Evolutionary conservation across 1,140 invertebrate genomes (phyloP).

Genomic region (Magallana gigas): DNA sequence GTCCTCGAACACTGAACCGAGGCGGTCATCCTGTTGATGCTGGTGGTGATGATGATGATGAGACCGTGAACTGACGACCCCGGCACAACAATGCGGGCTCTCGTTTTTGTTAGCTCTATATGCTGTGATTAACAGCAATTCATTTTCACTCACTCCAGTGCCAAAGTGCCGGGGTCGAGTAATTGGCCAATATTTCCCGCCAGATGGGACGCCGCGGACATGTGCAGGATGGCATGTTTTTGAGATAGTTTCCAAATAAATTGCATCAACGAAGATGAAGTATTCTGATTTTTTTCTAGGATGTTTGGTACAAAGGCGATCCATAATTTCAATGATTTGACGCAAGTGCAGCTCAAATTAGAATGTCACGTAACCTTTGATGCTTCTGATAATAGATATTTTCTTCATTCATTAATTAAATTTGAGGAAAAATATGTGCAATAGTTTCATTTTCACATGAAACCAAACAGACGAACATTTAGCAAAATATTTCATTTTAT

Average conservation of each 20-base stretch:
- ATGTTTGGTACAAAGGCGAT: background rate
- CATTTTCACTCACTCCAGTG: background rate
- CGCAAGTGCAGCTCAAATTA: background rate
- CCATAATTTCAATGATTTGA: background rate
- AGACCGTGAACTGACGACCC: background rate
- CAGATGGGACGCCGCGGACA: background rate
- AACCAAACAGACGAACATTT: too few species aligned
- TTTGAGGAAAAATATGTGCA: too few species aligned
- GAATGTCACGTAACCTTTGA: background rate
- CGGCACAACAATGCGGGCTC: background rate
- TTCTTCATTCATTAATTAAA: background rate
- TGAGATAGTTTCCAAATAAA: background rate
- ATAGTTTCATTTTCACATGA: too few species aligned
- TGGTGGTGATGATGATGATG: background rate
- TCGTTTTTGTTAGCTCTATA: background rate
- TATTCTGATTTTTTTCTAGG: background rate
- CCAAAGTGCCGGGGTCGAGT: background rate
- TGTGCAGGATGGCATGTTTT: background rate
- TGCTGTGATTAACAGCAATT: slow-evolving; percentile 8
- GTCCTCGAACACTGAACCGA: background rate
- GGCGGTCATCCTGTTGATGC: background rate
- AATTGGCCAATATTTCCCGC: background rate
- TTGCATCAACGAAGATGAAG: background rate
- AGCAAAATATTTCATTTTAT: too few species aligned
- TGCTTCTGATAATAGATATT: background rate